These are phyloP conservation scores for Rhopalosiphum padi DNA, from an alignment of 1,140 invertebrate species.

Conservation along the genomic window DNA sequence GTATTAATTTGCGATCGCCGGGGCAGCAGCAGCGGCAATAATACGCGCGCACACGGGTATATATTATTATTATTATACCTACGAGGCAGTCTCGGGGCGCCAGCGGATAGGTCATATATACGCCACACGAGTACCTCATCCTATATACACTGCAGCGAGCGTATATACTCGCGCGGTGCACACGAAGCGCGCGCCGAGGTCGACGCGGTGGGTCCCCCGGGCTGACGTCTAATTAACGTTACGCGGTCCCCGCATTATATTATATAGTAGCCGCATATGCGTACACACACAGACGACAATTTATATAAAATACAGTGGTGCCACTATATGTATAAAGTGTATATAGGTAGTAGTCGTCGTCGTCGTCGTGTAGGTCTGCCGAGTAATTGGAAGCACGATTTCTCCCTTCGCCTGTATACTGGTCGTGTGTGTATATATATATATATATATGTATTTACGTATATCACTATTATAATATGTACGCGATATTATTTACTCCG, in stretches of 20 bases:
- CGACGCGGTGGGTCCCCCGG: conserved; percentile 52
- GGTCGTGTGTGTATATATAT: too few species aligned
- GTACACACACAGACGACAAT: not conserved
- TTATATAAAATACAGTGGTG: not conserved
- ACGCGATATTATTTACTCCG: not conserved
- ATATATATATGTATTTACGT: too few species aligned
- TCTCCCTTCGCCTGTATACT: not conserved
- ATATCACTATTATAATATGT: too few species aligned
- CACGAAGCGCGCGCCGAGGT: conserved; percentile 33
- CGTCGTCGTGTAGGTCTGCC: conserved; percentile 42
- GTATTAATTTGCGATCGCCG: conserved; percentile 52
- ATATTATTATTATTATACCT: not conserved
- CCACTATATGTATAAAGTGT: too few species aligned
- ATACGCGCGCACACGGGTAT: not conserved
- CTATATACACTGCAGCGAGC: too few species aligned
- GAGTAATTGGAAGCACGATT: conserved; percentile 56
- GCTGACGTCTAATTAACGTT: conserved; percentile 58
- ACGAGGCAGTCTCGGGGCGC: conserved; percentile 9
- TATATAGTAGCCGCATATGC: not conserved
- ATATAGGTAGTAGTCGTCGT: not conserved
- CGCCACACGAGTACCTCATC: not conserved
- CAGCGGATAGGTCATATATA: not conserved
- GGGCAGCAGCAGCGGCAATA: not conserved
- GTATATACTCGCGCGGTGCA: not conserved
- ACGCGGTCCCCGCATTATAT: not conserved